Evolutionary conservation across 2,797 vertebrate species (phyloP).

Genomic region (Aphelocoma californica): DNA sequence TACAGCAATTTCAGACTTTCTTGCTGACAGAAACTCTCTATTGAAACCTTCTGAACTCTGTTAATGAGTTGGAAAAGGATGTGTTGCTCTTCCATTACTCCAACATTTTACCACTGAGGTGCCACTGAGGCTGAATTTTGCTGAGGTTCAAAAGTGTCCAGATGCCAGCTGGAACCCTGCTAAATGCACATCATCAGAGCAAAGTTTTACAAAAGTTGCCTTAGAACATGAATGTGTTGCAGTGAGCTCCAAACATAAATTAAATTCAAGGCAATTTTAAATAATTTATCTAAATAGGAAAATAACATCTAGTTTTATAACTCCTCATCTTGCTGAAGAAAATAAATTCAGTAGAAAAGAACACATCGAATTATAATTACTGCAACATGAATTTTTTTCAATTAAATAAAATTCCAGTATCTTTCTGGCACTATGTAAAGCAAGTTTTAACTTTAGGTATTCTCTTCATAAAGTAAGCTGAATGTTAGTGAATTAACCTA

Average conservation of each 20-base stretch:
- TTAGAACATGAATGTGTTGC: neutral
- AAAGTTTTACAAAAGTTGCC: neutral
- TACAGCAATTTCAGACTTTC: neutral
- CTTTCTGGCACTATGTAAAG: neutral
- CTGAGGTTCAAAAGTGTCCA: neutral
- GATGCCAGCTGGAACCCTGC: neutral
- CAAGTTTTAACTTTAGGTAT: neutral
- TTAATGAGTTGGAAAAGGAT: constrained; percentile 1
- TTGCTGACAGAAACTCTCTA: neutral
- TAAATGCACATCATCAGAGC: neutral
- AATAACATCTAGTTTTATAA: neutral
- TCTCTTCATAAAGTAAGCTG: neutral
- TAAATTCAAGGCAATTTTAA: neutral
- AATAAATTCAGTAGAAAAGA: neutral
- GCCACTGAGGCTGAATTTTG: neutral
- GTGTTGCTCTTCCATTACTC: neutral
- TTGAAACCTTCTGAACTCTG: constrained; percentile 26
- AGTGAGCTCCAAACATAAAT: neutral
- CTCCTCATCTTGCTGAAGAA: neutral
- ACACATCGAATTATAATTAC: neutral
- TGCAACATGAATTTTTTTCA: neutral
- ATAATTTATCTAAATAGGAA: constrained; percentile 7
- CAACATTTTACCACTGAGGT: neutral
- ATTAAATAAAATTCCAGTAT: neutral
- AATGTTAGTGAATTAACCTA: neutral